phyloP scores from a whole-genome alignment of 2,888 invertebrate genomes.

The Agrotis exclamationis region DNA sequence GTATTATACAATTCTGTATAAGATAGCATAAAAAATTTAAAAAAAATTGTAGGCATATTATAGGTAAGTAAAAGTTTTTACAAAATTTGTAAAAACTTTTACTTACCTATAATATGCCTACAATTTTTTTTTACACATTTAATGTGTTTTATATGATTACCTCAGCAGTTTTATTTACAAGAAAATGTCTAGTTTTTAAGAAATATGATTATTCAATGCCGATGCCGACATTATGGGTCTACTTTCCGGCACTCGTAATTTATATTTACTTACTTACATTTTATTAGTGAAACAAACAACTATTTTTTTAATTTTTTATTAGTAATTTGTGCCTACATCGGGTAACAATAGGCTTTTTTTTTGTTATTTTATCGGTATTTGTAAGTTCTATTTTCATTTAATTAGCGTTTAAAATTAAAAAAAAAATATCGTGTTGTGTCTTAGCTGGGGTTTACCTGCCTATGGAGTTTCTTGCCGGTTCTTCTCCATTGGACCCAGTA shows the following conservation, averaged over 20 bases:
- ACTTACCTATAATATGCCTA: too few species aligned
- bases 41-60: conserved; percentile 5
- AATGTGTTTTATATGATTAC: conserved; percentile 26
- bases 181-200: neutral
- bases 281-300: neutral
- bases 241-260: neutral
- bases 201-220: neutral
- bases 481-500: conserved; percentile 31
- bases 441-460: neutral
- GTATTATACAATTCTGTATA: neutral
- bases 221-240: neutral
- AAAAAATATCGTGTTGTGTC: neutral
- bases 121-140: neutral
- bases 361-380: neutral
- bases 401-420: neutral
- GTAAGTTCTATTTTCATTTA: neutral
- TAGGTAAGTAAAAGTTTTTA: too few species aligned
- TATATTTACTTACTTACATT: conserved; percentile 3
- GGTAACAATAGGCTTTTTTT: too few species aligned
- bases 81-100: too few species aligned
- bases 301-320: too few species aligned
- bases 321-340: too few species aligned
- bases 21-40: neutral
- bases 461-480: conserved; percentile 47
- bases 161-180: conserved; percentile 25